phyloP scores from a whole-genome alignment of 2,888 invertebrate species.

The Hydrotaea cyrtoneurina region DNA sequence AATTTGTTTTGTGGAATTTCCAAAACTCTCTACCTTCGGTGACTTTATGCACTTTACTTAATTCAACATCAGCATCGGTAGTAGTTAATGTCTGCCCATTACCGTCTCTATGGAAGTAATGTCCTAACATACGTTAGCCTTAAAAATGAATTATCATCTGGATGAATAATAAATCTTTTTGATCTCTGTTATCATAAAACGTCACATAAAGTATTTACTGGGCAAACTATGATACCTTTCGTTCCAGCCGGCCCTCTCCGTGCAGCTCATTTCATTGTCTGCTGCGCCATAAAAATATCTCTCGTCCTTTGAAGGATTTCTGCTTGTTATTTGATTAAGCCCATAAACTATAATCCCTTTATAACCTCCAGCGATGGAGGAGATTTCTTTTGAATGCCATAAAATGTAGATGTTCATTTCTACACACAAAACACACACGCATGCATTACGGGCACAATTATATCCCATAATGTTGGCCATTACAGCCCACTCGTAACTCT shows the following conservation, averaged over 20 bases:
- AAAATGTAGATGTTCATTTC: conserved; percentile 17
- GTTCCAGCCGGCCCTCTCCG: no score
- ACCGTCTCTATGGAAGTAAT: no score
- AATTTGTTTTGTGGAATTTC: no score
- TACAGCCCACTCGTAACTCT: neutral
- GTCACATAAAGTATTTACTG: neutral
- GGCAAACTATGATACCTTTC: neutral
- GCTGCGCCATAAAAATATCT: neutral
- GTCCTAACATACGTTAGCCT: neutral
- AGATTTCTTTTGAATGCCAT: conserved; percentile 1
- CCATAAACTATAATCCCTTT: conserved; percentile 36
- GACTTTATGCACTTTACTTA: no score
- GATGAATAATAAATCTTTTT: neutral
- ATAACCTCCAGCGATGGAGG: neutral
- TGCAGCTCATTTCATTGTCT: neutral
- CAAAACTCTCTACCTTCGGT: no score
- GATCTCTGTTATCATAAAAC: neutral
- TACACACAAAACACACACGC: neutral
- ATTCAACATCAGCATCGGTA: no score
- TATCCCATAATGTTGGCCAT: neutral
- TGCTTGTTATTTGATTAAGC: conserved; percentile 14
- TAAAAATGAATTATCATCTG: neutral
- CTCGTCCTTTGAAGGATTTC: neutral
- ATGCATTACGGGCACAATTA: neutral
- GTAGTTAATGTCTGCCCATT: no score